Base-by-base conservation (phyloP, 2,113 vertebrate genomes). In the Antennarius striatus region DNA sequence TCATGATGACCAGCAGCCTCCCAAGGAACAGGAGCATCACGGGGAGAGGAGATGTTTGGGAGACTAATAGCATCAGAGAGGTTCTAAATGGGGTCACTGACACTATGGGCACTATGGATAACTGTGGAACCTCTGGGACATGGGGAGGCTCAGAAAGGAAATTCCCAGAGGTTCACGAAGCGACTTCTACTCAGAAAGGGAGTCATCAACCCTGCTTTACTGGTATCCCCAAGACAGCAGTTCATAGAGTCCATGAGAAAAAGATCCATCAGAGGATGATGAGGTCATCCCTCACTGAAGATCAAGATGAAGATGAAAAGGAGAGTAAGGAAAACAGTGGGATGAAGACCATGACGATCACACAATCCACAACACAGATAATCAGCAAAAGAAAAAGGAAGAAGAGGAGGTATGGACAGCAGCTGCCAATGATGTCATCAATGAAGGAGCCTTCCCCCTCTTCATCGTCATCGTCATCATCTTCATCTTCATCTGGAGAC, bases 401-500 rank as follows among this genome's bases (percentile, higher is more conserved):
- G 59, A 81, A 63, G 57, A 77, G 43, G 63, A 77, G 63, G 29
- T 0, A 16, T 0, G 63, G 58, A 16, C 73, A 48, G 55, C 58
- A 68, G 10, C 68, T 86, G 56, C 64, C 65, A 12, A 83, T 85
- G 85, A 88, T 81, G 63, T 71, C 86, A 22, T 57, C 88, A 70
- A 87, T 46, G 16, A 77, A 42, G 59, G 73, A 84, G 47, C 86
- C 78, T 8, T 62, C 68, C 1, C 76, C 79, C 4, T 86, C 79
- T 8, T 83, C 77, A 0, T 45, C 71, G 0, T 79, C 81, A 0
- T 79, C 81, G 0, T 88, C 76, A 0, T 84, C 85, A 0, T 88
- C 87, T 0, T 84, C 85, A 0, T 86, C 84, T 7, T 90, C 86
- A 3, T 87, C 85, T 11, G 91, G 83, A 84, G 91, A 91, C 74